Percentiles rank a stretch among this genome's conserved stretches.
Conservation (phyloP, 2,113 vertebrate genomes). For the Calyptommatus sinebrachiatus region DNA sequence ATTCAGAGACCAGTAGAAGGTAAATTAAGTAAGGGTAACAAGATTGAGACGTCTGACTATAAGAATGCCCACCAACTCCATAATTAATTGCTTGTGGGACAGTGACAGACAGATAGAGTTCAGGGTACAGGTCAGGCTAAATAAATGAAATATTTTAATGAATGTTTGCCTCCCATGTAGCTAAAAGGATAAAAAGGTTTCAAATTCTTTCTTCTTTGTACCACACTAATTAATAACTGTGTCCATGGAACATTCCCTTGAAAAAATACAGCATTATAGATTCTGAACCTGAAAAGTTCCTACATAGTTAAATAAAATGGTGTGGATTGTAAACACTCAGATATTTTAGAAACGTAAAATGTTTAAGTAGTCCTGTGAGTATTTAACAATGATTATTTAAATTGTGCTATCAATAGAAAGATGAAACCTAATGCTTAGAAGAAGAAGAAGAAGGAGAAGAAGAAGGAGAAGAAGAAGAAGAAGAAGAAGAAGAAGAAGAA, state of each 20-base stretch:
- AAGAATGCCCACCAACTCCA: constrained; percentile 18
- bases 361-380: neutral
- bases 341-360: neutral
- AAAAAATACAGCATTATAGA: neutral
- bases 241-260: neutral
- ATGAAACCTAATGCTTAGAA: no score
- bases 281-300: neutral
- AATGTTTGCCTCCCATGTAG: neutral
- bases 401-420: neutral
- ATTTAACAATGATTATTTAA: neutral
- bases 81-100: neutral
- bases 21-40: constrained; percentile 14
- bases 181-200: neutral
- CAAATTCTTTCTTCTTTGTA: neutral
- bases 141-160: constrained; percentile 12
- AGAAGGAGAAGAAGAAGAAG: no score
- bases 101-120: constrained; percentile 10
- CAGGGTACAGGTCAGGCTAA: neutral
- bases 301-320: neutral
- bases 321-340: neutral
- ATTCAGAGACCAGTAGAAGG: constrained; percentile 3
- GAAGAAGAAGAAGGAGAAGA: no score
- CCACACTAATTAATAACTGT: neutral
- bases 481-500: no score
- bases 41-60: constrained; percentile 27